Base-by-base conservation (phyloP, 2,113 vertebrate genomes). In the Sturnus vulgaris region DNA sequence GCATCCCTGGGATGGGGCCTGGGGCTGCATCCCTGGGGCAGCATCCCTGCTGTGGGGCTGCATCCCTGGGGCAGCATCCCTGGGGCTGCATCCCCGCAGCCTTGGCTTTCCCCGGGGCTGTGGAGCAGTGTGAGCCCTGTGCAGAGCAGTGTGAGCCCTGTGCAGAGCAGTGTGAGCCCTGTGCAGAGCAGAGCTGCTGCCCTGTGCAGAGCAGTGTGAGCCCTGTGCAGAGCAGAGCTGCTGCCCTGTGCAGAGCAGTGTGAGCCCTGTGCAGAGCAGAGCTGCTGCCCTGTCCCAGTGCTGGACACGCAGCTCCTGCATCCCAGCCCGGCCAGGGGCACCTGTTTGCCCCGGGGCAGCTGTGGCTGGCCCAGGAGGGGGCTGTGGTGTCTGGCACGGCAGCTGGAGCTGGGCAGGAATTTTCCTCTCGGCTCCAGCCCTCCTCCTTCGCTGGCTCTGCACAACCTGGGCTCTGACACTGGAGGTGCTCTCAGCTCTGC, bases 321-420 rank as follows among this genome's bases (percentile, higher is more conserved):
- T 33, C 71, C 42, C 91, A 27, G 60, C 66, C 70, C 0, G 0
- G 50, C 75, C 47, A 8, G 31, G 30, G 37, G 63, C 49, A 5
- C 27, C 61, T 4, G 2, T n/a, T 24, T 56, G 72, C 87, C 72
- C 19, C 3, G 25, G 53, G 82, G 56, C 20, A 1, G 2, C 1
- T 53, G 30, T 52, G 16, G 61, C 71, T 35, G 59, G 63, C 55
- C 22, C 66, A 15, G 55, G 19, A 42, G 39, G 59, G 60, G 6
- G 1, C 3, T 64, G 3, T 5, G 35, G 11, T 64, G 57, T 61
- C 70, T 2, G 5, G 49, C 35, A 4, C 0, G 0, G 50, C 66
- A 49, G 69, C 25, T 64, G 75, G 85, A 42, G 56, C 86, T 64
- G 69, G 47, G 53, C 44, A 24, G 89, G 71, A 12, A 0, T 31